Evolutionary conservation across 2,797 vertebrate genomes (phyloP).

Genomic region (Pangasius mekongensis): DNA sequence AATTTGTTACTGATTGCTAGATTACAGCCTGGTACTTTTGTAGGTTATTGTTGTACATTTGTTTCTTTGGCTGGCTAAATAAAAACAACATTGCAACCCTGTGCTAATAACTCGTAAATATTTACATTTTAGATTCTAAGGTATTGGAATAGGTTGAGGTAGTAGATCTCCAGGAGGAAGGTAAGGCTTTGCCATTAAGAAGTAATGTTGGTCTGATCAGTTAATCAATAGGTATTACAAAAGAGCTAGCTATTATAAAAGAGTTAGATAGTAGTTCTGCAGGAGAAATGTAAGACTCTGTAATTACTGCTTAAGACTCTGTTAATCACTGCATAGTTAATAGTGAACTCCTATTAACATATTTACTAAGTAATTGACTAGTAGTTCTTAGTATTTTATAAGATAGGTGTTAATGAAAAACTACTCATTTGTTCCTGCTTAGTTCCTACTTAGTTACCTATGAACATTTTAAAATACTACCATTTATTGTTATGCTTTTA

Average conservation of each 20-base stretch:
- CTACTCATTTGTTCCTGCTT: not conserved
- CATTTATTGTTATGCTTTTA: not conserved
- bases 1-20: not conserved
- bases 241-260: no score
- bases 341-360: not conserved
- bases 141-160: not conserved
- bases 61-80: not conserved
- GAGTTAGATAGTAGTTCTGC: not conserved
- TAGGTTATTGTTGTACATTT: not conserved
- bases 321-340: not conserved
- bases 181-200: not conserved
- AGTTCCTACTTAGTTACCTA: not conserved
- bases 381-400: not conserved
- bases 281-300: not conserved
- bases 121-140: not conserved
- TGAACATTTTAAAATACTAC: not conserved
- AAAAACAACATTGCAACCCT: not conserved
- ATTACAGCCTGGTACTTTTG: not conserved
- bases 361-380: not conserved
- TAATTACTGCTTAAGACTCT: not conserved
- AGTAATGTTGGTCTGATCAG: not conserved
- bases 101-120: not conserved
- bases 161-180: not conserved
- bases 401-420: not conserved
- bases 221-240: no score